Percentiles rank a stretch among this genome's conserved stretches.
These are phyloP conservation scores for Scaptomyza parva DNA, from an alignment of 2,888 invertebrate genomes.

Conservation along the genomic window DNA sequence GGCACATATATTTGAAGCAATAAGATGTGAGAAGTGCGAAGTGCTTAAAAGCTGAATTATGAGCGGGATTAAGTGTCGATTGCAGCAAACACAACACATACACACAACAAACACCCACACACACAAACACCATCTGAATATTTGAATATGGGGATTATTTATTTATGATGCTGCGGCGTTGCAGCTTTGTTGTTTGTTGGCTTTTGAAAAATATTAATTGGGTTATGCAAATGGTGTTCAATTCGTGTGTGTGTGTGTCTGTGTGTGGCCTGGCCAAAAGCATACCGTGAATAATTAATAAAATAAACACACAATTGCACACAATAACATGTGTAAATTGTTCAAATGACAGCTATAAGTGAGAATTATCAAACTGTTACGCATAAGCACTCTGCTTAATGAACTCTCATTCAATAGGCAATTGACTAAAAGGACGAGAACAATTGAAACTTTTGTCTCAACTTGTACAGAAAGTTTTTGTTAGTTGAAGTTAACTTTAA, in stretches of 20 bases:
- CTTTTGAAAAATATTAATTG: slow-evolving; percentile 53
- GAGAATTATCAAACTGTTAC: background rate
- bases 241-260: background rate
- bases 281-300: slow-evolving; percentile 27
- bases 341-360: slow-evolving; percentile 8
- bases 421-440: background rate
- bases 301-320: slow-evolving; percentile 15
- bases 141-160: slow-evolving; percentile 56
- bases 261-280: slow-evolving; percentile 15
- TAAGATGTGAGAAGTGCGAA: slow-evolving; percentile 53
- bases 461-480: background rate
- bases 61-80: slow-evolving; percentile 58
- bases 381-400: background rate
- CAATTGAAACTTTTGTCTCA: background rate
- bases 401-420: background rate
- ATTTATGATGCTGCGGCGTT: slow-evolving; percentile 37
- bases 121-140: slow-evolving; percentile 22
- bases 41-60: slow-evolving; percentile 43
- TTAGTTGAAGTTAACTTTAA: too few relatives aligned
- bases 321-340: background rate
- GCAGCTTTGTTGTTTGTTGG: slow-evolving; percentile 41
- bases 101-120: background rate
- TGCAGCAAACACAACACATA: slow-evolving; percentile 26
- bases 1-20: slow-evolving; percentile 27
- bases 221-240: slow-evolving; percentile 56